Evolutionary conservation across 2,113 vertebrate species (phyloP).

Genomic region (Trichechus manatus): DNA sequence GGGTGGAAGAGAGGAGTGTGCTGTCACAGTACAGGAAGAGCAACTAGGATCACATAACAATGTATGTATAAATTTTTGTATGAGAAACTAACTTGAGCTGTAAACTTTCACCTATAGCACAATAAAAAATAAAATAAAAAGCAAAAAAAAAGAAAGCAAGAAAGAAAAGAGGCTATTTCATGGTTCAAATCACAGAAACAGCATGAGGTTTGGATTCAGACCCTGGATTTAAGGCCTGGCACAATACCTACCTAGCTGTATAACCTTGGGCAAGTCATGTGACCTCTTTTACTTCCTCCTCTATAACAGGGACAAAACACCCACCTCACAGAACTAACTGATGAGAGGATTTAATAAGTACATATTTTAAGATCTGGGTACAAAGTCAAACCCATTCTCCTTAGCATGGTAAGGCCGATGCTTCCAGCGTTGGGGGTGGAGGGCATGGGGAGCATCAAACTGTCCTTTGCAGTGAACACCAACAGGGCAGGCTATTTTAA

Average conservation of each 20-base stretch:
- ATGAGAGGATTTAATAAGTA: not conserved
- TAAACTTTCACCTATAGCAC: too few species aligned
- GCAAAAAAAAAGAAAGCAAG: too few species aligned
- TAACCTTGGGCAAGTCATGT: not conserved
- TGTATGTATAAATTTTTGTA: too few species aligned
- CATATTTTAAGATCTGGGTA: not conserved
- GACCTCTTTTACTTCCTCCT: not conserved
- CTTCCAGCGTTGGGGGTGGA: not conserved
- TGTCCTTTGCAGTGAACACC: not conserved
- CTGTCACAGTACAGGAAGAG: too few species aligned
- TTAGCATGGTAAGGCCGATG: not conserved
- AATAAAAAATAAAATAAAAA: too few species aligned
- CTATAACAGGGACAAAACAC: not conserved
- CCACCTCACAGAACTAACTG: not conserved
- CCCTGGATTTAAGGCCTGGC: not conserved
- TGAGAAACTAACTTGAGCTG: too few species aligned
- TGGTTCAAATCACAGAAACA: not conserved
- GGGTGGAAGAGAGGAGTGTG: too few species aligned
- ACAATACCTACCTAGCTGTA: not conserved
- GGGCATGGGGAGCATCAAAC: not conserved
- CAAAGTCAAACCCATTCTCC: not conserved
- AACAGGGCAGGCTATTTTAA: constrained; percentile 6
- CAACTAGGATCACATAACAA: too few species aligned
- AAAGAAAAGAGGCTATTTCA: not conserved
- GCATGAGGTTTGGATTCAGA: not conserved